phyloP scores from a whole-genome alignment of 1,140 invertebrate genomes.

The Euura lappo region DNA sequence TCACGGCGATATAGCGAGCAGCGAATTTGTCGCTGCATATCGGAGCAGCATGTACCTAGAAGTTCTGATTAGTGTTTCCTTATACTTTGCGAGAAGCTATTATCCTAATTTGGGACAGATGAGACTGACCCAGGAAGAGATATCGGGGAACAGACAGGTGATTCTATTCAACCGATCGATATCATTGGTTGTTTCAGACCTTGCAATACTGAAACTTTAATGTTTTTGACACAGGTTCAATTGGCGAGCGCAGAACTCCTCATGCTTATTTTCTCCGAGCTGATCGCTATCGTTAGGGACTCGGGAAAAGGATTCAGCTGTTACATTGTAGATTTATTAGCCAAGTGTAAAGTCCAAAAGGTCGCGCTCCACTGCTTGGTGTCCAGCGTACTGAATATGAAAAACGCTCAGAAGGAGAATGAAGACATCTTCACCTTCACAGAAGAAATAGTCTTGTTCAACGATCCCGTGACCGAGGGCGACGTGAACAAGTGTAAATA shows the following conservation, averaged over 20 bases:
- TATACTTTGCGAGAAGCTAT: conserved; percentile 83
- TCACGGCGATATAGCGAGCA: conserved; percentile 69
- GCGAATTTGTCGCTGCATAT: conserved; percentile 68
- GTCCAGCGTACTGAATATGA: conserved; percentile 75
- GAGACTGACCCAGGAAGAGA: conserved; percentile 75
- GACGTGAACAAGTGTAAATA: conserved; percentile 65
- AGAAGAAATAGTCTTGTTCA: conserved; percentile 84
- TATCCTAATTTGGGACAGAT: conserved; percentile 74
- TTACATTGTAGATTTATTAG: conserved; percentile 83
- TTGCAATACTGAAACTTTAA: background rate
- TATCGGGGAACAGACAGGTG: conserved; percentile 75
- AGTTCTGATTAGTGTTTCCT: conserved; percentile 77
- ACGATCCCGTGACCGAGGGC: conserved; percentile 67
- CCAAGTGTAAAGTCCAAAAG: conserved; percentile 87
- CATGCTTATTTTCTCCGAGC: conserved; percentile 77
- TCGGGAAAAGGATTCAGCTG: conserved; percentile 81
- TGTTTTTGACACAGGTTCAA: conserved; percentile 66
- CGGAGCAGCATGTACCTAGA: conserved; percentile 86
- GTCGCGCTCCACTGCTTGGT: conserved; percentile 85
- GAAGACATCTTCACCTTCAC: conserved; percentile 72
- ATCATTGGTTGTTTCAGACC: background rate
- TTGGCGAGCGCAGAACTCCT: conserved; percentile 80
- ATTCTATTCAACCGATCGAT: conserved; percentile 10
- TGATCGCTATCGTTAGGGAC: conserved; percentile 83
- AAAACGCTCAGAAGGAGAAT: conserved; percentile 56